phyloP scores from a whole-genome alignment of 2,113 vertebrate species.

The Anser brachyrhynchus region DNA sequence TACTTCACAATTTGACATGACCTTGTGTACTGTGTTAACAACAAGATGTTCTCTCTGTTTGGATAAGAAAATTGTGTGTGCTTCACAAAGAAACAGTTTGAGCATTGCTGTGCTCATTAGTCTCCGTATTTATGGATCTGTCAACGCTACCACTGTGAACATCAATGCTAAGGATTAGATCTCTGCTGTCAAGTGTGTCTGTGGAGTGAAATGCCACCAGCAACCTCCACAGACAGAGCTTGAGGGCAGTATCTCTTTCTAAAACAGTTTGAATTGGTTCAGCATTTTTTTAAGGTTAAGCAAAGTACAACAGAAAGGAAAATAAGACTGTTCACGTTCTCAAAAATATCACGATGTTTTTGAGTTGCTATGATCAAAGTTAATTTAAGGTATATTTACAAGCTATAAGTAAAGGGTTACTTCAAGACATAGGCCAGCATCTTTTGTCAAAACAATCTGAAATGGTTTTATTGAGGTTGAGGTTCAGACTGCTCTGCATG shows the following conservation, averaged over 20 bases:
- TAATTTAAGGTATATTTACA: not conserved
- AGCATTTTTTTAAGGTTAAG: not conserved
- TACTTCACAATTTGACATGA: not conserved
- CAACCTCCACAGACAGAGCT: not conserved
- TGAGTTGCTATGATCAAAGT: not conserved
- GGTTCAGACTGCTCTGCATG: not conserved
- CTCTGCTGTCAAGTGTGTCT: not conserved
- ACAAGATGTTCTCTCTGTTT: conserved; percentile 24
- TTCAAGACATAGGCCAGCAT: not conserved
- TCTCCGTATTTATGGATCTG: conserved; percentile 5
- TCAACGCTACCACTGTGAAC: conserved; percentile 12
- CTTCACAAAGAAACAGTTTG: conserved; percentile 42
- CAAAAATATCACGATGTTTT: not conserved
- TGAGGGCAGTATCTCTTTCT: not conserved
- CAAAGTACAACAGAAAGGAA: not conserved
- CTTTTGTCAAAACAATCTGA: not conserved
- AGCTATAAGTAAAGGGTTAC: not conserved
- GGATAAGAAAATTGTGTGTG: conserved; percentile 33
- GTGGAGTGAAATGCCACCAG: not conserved
- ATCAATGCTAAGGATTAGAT: not conserved
- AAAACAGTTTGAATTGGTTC: not conserved
- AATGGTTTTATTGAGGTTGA: not conserved
- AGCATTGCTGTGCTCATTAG: not conserved
- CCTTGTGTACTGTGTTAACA: conserved; percentile 3
- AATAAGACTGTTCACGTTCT: not conserved